Evolutionary conservation across 2,797 vertebrate species (phyloP).

Genomic region (Sitta carolinensis): DNA sequence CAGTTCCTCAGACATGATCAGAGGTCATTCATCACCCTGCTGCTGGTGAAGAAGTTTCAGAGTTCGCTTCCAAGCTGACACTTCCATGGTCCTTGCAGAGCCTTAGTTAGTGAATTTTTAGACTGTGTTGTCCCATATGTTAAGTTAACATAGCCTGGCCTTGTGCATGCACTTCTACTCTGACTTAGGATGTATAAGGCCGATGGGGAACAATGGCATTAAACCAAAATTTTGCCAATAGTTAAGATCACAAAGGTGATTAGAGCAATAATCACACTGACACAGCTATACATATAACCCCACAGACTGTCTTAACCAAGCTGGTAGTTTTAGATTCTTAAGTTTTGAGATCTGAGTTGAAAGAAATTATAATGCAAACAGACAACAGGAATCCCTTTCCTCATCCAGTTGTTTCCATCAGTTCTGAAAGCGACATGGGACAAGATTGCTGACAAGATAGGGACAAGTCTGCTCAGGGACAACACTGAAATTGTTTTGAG

Average conservation of each 20-base stretch:
- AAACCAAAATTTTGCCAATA: neutral
- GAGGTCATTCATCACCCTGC: neutral
- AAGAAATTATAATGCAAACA: neutral
- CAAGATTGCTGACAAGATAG: neutral
- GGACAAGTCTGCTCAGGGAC: neutral
- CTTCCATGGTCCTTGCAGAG: neutral
- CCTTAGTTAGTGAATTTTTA: neutral
- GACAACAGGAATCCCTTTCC: neutral
- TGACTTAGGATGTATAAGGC: neutral
- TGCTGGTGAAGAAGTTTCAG: neutral
- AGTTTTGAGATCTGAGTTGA: neutral
- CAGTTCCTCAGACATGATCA: neutral
- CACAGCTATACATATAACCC: neutral
- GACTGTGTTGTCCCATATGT: neutral
- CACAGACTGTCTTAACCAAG: neutral
- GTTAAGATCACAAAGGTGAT: neutral
- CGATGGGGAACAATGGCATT: neutral
- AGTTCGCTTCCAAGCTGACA: neutral
- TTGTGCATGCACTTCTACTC: neutral
- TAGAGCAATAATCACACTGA: neutral
- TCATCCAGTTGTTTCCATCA: neutral
- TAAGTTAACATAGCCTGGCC: neutral
- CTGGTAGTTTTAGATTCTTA: neutral
- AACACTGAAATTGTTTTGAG: neutral
- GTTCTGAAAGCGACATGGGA: neutral